A percentile compares a stretch with the other conserved stretches of the same genome.
Evolutionary conservation across 2,797 vertebrate species (phyloP).

Genomic region (Dryobates pubescens): DNA sequence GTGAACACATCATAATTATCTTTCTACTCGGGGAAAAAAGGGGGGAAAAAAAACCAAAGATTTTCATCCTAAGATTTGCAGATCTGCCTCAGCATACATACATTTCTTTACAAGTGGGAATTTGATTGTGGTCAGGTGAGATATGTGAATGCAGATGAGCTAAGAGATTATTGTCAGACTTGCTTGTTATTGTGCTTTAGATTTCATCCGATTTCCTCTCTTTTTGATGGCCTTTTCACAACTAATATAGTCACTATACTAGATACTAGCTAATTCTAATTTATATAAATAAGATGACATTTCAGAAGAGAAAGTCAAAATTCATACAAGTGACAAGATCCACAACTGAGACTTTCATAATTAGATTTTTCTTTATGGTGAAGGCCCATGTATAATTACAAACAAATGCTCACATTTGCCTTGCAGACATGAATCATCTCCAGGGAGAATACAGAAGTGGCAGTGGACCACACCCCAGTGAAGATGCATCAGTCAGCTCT

Average conservation of each 20-base stretch:
- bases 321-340: not conserved
- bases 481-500: constrained; percentile 79
- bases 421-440: constrained; percentile 82
- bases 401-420: not conserved
- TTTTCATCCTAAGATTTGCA: not conserved
- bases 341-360: not conserved
- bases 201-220: not conserved
- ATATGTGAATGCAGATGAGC: not conserved
- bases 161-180: not conserved
- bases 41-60: too few relatives aligned
- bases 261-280: not conserved
- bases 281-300: not conserved
- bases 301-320: not conserved
- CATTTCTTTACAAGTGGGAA: not conserved
- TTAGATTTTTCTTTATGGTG: not conserved
- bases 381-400: not conserved
- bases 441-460: constrained; percentile 84
- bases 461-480: constrained; percentile 61
- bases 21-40: not conserved
- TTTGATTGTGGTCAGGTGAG: not conserved
- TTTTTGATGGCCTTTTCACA: not conserved
- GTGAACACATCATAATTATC: not conserved
- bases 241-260: not conserved
- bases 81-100: not conserved
- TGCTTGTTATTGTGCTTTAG: not conserved